Conservation (phyloP, 2,113 vertebrate species). For the Nyctibius bracteatus region DNA sequence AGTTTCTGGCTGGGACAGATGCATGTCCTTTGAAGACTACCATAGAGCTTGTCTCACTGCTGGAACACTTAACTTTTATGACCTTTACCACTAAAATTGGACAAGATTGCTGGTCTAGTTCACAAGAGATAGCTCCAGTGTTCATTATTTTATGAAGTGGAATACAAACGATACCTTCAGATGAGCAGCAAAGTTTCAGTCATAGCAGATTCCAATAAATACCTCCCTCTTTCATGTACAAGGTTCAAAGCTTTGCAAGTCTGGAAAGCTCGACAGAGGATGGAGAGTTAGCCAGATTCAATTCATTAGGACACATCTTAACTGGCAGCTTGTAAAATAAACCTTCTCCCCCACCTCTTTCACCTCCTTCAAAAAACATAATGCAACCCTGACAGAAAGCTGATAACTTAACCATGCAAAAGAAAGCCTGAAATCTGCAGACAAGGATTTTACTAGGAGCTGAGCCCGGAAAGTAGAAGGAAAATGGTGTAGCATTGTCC, state of each 20-base stretch:
- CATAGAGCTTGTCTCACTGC: constrained; percentile 73
- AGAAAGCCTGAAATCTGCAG: constrained; percentile 18
- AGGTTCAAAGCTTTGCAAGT: constrained; percentile 72
- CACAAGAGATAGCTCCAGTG: constrained; percentile 67
- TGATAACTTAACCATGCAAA: constrained; percentile 43
- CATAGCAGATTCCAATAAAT: constrained; percentile 76
- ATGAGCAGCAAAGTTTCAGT: constrained; percentile 68
- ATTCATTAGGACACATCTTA: constrained; percentile 58
- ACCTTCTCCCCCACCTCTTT: neutral
- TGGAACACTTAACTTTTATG: constrained; percentile 86
- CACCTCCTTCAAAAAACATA: constrained; percentile 31
- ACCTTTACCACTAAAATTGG: constrained; percentile 75
- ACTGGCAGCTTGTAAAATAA: constrained; percentile 53
- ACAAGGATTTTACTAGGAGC: constrained; percentile 36
- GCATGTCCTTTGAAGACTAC: constrained; percentile 74
- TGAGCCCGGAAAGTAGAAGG: neutral
- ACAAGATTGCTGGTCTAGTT: constrained; percentile 69
- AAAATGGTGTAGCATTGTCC: constrained; percentile 7
- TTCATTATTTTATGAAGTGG: constrained; percentile 78
- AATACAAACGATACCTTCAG: constrained; percentile 56
- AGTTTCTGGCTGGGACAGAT: constrained; percentile 59
- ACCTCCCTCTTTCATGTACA: constrained; percentile 75
- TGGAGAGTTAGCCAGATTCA: constrained; percentile 53
- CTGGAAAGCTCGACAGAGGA: constrained; percentile 77
- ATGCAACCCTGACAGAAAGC: constrained; percentile 1